Evolutionary conservation across 2,113 vertebrate species (phyloP).

Genomic region (Coptodon rendalli): DNA sequence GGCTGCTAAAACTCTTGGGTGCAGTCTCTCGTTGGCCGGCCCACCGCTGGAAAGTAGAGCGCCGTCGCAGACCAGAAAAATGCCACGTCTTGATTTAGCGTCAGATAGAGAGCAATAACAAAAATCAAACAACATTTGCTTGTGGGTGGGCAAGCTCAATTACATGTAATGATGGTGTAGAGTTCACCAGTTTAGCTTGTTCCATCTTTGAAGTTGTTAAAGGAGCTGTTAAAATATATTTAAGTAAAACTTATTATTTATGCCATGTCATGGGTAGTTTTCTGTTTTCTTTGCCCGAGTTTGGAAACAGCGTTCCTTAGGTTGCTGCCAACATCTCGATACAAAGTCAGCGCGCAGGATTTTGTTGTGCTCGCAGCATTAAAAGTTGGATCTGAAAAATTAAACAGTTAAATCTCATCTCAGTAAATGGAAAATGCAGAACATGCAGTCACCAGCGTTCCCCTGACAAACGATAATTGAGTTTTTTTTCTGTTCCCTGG

Average conservation of each 20-base stretch:
- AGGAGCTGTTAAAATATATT: background rate
- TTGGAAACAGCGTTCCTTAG: background rate
- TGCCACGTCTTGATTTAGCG: slow-evolving; percentile 11
- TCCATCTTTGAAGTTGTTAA: background rate
- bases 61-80: slow-evolving; percentile 5
- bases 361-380: background rate
- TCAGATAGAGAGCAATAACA: slow-evolving; percentile 5
- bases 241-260: background rate
- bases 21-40: background rate
- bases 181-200: background rate
- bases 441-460: background rate
- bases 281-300: background rate
- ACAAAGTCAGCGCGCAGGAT: background rate
- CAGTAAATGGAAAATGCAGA: background rate
- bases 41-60: slow-evolving; percentile 5
- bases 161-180: background rate
- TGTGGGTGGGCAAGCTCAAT: slow-evolving; percentile 1
- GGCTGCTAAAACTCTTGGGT: slow-evolving; percentile 6
- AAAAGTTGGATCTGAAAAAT: background rate
- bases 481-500: background rate
- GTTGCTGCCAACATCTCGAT: background rate
- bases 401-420: background rate
- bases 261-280: background rate
- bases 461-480: background rate
- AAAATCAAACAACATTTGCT: background rate